Evolutionary conservation across 2,797 vertebrate species (phyloP).

Genomic region (Parotocinclus haroldoi): DNA sequence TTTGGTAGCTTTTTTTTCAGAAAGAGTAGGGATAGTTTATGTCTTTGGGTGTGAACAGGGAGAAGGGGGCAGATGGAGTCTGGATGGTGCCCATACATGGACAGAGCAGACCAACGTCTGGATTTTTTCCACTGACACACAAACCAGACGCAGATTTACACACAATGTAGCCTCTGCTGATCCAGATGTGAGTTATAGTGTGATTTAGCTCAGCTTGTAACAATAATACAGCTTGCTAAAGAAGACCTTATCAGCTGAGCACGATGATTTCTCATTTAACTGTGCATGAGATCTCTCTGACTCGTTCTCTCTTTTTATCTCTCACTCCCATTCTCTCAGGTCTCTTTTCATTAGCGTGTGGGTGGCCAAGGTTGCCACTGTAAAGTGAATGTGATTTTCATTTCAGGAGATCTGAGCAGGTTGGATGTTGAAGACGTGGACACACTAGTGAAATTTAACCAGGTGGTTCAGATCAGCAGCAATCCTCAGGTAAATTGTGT

Average conservation of each 20-base stretch:
- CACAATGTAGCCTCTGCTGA: conserved; percentile 3
- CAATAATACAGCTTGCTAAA: conserved; percentile 17
- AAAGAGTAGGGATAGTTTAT: background rate
- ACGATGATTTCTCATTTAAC: background rate
- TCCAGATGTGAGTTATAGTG: conserved; percentile 20
- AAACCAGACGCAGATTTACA: background rate
- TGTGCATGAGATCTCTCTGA: conserved; percentile 11
- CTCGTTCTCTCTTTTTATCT: conserved; percentile 8
- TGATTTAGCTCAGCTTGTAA: conserved; percentile 1
- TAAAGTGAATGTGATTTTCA: conserved; percentile 47
- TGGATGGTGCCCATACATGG: conserved; percentile 41
- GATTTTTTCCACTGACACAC: conserved; percentile 7
- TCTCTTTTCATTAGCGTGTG: conserved; percentile 37
- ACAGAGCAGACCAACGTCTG: conserved; percentile 10
- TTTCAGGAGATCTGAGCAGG: conserved; percentile 37
- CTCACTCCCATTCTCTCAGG: conserved; percentile 1
- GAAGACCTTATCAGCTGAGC: background rate
- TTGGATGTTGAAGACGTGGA: conserved; percentile 25
- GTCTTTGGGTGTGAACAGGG: conserved; percentile 8
- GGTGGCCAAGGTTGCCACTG: conserved; percentile 46
- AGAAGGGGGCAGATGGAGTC: background rate
- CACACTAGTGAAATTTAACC: background rate
- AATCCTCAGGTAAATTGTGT: conserved; percentile 42
- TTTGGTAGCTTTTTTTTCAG: background rate
- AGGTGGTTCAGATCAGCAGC: conserved; percentile 10